Percentiles rank a stretch among this genome's conserved stretches.
These are phyloP conservation scores for Sitta carolinensis DNA, from an alignment of 2,797 vertebrate species.

Conservation along the genomic window DNA sequence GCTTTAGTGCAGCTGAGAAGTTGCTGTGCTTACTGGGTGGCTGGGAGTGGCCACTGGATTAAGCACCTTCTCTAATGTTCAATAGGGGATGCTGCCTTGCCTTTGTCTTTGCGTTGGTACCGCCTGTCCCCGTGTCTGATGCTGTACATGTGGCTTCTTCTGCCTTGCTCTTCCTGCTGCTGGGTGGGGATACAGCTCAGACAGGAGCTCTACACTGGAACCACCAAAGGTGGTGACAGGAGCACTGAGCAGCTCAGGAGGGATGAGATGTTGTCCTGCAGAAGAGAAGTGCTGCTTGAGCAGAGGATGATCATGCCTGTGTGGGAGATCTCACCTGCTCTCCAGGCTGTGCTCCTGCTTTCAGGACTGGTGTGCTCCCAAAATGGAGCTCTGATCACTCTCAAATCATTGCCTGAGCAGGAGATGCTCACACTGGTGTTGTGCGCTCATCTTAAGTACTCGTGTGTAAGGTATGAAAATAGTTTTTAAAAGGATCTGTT, in stretches of 20 bases:
- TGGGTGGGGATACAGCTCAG: not conserved
- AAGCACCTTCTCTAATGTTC: not conserved
- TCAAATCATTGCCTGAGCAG: not conserved
- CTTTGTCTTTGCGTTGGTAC: not conserved
- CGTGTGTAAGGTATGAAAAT: not conserved
- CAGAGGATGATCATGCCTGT: fast-evolving
- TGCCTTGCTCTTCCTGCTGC: not conserved
- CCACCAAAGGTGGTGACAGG: not conserved
- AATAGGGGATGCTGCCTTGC: not conserved
- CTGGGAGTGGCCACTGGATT: not conserved
- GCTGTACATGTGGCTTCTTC: not conserved
- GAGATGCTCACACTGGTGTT: not conserved
- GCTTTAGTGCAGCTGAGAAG: not conserved
- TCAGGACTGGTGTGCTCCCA: not conserved
- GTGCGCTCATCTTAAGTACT: not conserved
- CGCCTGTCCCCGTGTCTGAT: not conserved
- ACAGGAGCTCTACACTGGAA: not conserved
- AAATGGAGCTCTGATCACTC: not conserved
- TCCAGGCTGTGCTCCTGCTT: not conserved
- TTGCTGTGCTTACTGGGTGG: not conserved
- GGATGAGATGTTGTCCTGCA: not conserved
- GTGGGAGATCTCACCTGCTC: not conserved
- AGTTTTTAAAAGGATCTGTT: not conserved
- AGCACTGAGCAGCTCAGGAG: not conserved
- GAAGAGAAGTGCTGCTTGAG: not conserved